Evolutionary conservation across 2,113 vertebrate genomes (phyloP).

Genomic region (Lamprotornis superbus): DNA sequence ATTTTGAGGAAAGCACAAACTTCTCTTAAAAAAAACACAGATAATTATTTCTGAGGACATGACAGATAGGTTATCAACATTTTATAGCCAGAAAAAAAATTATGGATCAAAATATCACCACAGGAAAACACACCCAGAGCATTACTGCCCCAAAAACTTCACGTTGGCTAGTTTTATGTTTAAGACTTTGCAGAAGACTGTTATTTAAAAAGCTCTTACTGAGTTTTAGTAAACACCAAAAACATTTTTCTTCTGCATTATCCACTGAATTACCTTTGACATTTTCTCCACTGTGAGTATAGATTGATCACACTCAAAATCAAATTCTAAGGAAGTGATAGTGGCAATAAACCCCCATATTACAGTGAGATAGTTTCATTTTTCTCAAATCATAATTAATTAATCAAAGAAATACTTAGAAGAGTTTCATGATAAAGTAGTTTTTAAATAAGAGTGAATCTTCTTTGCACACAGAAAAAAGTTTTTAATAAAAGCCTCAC

Average conservation of each 20-base stretch:
- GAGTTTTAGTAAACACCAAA: neutral
- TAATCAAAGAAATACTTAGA: neutral
- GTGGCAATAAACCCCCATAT: neutral
- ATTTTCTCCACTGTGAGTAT: neutral
- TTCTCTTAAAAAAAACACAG: neutral
- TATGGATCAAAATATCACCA: neutral
- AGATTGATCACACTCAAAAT: neutral
- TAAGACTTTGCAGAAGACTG: neutral
- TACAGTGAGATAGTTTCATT: neutral
- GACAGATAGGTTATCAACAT: neutral
- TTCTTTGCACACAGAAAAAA: neutral
- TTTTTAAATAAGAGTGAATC: neutral
- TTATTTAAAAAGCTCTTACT: neutral
- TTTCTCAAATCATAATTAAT: neutral
- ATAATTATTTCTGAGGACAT: neutral
- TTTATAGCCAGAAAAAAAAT: neutral
- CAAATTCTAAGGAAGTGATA: neutral
- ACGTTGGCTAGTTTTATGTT: neutral
- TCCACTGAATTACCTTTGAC: neutral
- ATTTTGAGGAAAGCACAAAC: neutral
- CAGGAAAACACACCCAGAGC: neutral
- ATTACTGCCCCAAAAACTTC: neutral
- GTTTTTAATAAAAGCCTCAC: neutral
- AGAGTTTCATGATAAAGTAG: accelerated
- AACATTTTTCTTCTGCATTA: neutral